Conservation (phyloP, 1,140 invertebrate species). For the Arctopsyche grandis region DNA sequence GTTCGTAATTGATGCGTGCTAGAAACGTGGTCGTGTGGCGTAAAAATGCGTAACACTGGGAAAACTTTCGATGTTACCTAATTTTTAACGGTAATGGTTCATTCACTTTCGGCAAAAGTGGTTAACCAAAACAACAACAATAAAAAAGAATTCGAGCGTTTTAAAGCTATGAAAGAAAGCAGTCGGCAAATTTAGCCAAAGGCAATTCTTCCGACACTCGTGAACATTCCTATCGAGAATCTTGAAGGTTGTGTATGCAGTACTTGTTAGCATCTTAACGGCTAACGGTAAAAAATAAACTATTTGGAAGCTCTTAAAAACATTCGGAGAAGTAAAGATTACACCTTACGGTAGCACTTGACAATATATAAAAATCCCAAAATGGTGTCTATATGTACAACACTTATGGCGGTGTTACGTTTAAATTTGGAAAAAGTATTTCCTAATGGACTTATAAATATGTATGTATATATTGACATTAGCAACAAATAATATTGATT, state of each 20-base stretch:
- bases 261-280: background rate
- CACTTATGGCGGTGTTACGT: too few species aligned
- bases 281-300: background rate
- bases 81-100: constrained; percentile 25
- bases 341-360: too few species aligned
- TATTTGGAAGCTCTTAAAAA: too few species aligned
- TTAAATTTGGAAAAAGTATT: too few species aligned
- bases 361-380: too few species aligned
- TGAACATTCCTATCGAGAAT: too few species aligned
- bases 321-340: too few species aligned
- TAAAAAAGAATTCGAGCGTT: background rate
- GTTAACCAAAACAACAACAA: background rate
- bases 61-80: constrained; percentile 27
- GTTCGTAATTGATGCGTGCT: constrained; percentile 10
- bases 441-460: too few species aligned
- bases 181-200: background rate
- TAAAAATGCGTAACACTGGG: constrained; percentile 27
- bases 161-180: background rate
- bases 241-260: background rate
- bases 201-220: background rate
- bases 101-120: constrained; percentile 19
- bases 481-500: too few species aligned
- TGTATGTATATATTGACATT: too few species aligned
- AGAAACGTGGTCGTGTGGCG: constrained; percentile 19
- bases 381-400: too few species aligned